phyloP scores from a whole-genome alignment of 2,888 invertebrate species.

The Nephrotoma flavescens region DNA sequence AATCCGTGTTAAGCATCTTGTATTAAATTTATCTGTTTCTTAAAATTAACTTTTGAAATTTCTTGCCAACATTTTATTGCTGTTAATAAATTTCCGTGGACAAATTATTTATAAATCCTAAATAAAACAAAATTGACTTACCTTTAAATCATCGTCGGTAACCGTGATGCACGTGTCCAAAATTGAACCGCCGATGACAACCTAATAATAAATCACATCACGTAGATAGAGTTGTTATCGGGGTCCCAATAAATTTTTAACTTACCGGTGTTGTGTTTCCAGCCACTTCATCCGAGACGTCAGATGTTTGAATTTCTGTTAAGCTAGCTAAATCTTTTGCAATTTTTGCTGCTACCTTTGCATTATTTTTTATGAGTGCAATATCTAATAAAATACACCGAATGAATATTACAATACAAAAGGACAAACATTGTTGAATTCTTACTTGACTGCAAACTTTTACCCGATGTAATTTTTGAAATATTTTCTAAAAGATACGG shows the following conservation, averaged over 20 bases:
- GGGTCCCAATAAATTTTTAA: not conserved
- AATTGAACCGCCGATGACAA: conserved; percentile 67
- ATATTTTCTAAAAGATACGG: conserved; percentile 77
- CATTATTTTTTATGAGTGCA: conserved; percentile 87
- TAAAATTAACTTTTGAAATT: too few relatives aligned
- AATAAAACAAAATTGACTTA: conserved; percentile 29
- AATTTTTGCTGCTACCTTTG: conserved; percentile 64
- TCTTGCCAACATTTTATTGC: too few relatives aligned
- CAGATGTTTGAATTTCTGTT: not conserved
- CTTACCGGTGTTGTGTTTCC: not conserved
- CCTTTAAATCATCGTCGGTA: conserved; percentile 46
- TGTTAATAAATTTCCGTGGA: too few relatives aligned
- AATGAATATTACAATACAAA: not conserved
- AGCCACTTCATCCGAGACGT: not conserved
- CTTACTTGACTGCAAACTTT: conserved; percentile 70
- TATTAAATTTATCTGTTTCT: too few relatives aligned
- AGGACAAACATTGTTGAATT: not conserved
- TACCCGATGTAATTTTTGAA: conserved; percentile 62
- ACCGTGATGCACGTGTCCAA: conserved; percentile 55
- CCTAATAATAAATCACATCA: conserved; percentile 27
- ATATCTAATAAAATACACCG: conserved; percentile 44
- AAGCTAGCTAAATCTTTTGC: conserved; percentile 33
- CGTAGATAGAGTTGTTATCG: not conserved
- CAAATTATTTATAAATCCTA: too few relatives aligned
- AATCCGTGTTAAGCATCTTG: too few relatives aligned